Base-by-base conservation (phyloP, 2,113 vertebrate genomes). In the Pelecanus crispus region DNA sequence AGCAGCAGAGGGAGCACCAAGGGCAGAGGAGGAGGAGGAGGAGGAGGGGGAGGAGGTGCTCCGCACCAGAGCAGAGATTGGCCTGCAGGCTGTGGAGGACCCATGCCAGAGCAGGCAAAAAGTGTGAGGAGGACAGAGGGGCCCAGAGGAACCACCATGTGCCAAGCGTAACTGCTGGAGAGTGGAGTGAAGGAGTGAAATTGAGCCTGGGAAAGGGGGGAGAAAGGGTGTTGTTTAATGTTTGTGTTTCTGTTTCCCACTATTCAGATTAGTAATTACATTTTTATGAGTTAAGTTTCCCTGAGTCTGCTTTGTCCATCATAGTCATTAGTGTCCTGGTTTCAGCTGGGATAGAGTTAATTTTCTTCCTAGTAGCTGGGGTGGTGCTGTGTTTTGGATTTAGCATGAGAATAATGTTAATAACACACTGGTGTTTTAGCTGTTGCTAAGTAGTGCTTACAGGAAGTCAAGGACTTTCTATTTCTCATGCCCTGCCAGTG, bases 111-210 rank as follows among this genome's bases (percentile, higher is more conserved):
- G 9, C 7, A 70, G 44, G 13, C 15, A 83, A 65, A 50, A 89
- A 22, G 4, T 36, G 8, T 34, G 49, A 78, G 29, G 56, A 66
- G 34, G 32, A 53, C 49, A 89, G 47, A 86, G 31, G 38, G 66
- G 36, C 4, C 1, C 40, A 56, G 29, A 66, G 32, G 13, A 80
- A 56, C 6, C 18, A 36, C 61, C 0, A 0, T 22, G 9, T 24
- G 11, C 34, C 61, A 61, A 10, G 9, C 1, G 4, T 29, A 80
- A 36, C 36, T 74, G 28, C n/a, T 31, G 3, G 7, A 49, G 56
- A 38, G 42, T 42, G 42, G 44, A 38, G 17, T 22, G 47, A 38
- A 70, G 29, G 19, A 45, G 8, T 38, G 25, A 56, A 42, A 7
- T 2, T 63, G 72, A 70, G 21, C 26, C 17, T 70, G 42, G 26